phyloP scores from a whole-genome alignment of 2,113 vertebrate species.

The Rhinolophus ferrumequinum region DNA sequence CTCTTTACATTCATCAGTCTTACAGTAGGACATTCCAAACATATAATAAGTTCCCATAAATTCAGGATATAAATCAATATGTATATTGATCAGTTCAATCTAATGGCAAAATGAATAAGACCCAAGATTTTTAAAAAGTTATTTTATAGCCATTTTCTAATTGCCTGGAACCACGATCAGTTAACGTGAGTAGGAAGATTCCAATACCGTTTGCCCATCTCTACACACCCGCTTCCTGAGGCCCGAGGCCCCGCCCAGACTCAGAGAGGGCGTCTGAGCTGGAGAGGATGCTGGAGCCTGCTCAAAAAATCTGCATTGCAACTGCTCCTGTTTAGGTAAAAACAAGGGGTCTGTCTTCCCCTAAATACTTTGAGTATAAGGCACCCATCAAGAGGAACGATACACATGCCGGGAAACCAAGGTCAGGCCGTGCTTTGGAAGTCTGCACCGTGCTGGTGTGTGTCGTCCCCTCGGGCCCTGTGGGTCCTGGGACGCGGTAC shows the following conservation, averaged over 20 bases:
- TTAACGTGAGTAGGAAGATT: neutral
- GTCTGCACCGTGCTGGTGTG: accelerated
- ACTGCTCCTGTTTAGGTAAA: neutral
- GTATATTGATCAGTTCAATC: constrained; percentile 53
- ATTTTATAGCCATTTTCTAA: constrained; percentile 74
- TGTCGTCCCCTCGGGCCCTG: neutral
- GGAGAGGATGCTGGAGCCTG: neutral
- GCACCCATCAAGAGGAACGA: neutral
- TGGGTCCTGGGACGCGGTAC: neutral
- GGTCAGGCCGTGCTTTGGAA: neutral
- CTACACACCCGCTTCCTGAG: neutral
- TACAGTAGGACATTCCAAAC: constrained; percentile 77
- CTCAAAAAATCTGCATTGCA: neutral
- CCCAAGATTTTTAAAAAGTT: constrained; percentile 63
- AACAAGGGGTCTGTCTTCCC: neutral
- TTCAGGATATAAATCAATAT: constrained; percentile 75
- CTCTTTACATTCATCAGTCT: constrained; percentile 86
- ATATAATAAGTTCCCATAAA: constrained; percentile 59
- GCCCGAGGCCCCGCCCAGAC: neutral
- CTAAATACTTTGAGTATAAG: neutral
- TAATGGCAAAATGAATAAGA: constrained; percentile 60
- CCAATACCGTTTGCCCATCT: neutral
- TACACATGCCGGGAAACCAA: neutral
- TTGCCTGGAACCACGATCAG: constrained; percentile 44
- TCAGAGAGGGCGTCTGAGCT: neutral